Conservation (phyloP, 1,140 invertebrate genomes). For the Drosophila sechellia region DNA sequence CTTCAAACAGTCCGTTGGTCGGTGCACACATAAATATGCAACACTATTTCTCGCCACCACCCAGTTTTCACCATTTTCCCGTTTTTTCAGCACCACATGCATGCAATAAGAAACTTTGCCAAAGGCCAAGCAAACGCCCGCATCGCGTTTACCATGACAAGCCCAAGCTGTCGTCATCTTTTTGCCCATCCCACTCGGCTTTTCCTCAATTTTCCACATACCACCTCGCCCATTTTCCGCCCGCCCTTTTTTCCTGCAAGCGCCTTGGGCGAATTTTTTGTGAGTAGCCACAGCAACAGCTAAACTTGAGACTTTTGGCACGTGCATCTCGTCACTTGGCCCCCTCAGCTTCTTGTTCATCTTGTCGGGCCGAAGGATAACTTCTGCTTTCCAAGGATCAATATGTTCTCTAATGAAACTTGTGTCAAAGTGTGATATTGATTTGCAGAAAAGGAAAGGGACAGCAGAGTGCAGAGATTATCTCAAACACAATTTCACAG, state of each 20-base stretch:
- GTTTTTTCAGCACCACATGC: slow-evolving; percentile 10
- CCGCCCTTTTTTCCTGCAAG: neutral
- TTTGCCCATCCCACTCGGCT: slow-evolving; percentile 28
- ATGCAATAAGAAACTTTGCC: slow-evolving; percentile 55
- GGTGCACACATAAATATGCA: slow-evolving; percentile 59
- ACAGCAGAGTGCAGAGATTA: neutral
- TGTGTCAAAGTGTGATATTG: slow-evolving; percentile 46
- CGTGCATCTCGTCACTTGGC: slow-evolving; percentile 32
- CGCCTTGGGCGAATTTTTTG: slow-evolving; percentile 33
- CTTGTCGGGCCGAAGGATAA: slow-evolving; percentile 13
- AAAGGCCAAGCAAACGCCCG: slow-evolving; percentile 43
- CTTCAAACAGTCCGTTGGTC: slow-evolving; percentile 33
- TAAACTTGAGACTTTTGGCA: slow-evolving; percentile 56
- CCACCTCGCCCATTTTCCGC: slow-evolving; percentile 8
- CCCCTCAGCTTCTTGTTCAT: slow-evolving; percentile 4
- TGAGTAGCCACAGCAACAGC: slow-evolving; percentile 46
- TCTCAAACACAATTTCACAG: neutral
- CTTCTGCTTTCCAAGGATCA: slow-evolving; percentile 25
- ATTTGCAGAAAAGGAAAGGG: slow-evolving; percentile 14
- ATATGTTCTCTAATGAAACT: slow-evolving; percentile 61
- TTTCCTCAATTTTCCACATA: slow-evolving; percentile 37
- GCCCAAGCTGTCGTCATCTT: slow-evolving; percentile 44
- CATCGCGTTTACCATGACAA: slow-evolving; percentile 40
- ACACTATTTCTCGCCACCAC: slow-evolving; percentile 28
- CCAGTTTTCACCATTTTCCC: slow-evolving; percentile 2